Percentiles rank a stretch among this genome's conserved stretches.
Conservation (phyloP, 1,140 invertebrate genomes). For the Hyles euphorbiae region DNA sequence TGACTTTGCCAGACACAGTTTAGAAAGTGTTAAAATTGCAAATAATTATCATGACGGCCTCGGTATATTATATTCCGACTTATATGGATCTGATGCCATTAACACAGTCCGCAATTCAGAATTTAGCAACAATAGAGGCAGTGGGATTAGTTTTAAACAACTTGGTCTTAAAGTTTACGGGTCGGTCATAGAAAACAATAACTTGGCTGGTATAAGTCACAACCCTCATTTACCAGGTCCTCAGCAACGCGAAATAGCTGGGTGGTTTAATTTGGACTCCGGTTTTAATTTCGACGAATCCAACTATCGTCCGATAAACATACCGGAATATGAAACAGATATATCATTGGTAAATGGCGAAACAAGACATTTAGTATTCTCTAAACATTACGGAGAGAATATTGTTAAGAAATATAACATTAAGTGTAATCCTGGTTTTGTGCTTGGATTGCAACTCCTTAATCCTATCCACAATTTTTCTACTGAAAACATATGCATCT, state of each 20-base stretch:
- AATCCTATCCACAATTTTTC: conserved; percentile 93
- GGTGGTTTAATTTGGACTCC: conserved; percentile 88
- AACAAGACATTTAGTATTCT: conserved; percentile 86
- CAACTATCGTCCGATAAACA: conserved; percentile 81
- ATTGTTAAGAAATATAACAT: conserved; percentile 78
- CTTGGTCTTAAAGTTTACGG: conserved; percentile 87
- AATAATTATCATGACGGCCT: conserved; percentile 93
- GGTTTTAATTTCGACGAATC: conserved; percentile 81
- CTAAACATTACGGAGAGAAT: conserved; percentile 76
- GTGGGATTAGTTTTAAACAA: conserved; percentile 92
- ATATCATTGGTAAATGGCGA: conserved; percentile 83
- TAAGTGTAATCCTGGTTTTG: conserved; percentile 84
- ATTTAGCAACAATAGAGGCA: conserved; percentile 90
- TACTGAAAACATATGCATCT: conserved; percentile 86
- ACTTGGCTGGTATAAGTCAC: conserved; percentile 92
- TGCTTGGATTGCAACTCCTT: conserved; percentile 87
- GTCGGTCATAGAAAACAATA: conserved; percentile 88
- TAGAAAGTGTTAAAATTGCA: conserved; percentile 87
- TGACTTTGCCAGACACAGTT: conserved; percentile 94
- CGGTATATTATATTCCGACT: conserved; percentile 91
- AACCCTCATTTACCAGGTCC: conserved; percentile 90
- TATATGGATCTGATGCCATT: conserved; percentile 89
- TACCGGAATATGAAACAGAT: conserved; percentile 78
- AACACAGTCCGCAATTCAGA: conserved; percentile 93
- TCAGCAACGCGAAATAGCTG: conserved; percentile 93